Evolutionary conservation across 2,797 vertebrate species (phyloP), one percentile per base, ranked within the genome.

Genomic region (Parauchenoglanis ngamensis): DNA sequence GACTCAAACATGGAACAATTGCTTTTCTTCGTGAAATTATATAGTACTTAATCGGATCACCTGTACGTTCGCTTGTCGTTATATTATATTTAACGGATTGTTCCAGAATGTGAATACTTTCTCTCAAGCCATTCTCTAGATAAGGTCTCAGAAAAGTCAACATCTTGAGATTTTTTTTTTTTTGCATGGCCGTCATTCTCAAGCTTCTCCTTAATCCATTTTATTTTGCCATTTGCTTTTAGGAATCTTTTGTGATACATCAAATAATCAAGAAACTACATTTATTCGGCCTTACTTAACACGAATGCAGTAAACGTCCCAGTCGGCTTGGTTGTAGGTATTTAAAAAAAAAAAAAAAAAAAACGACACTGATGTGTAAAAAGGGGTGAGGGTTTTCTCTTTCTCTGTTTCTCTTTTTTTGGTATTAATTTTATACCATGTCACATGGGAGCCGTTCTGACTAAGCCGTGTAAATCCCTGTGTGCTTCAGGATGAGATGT

Each of bases 401-500:
- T 10, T 49, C 49, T 10, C 49, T 49, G 6, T 49, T 10, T 49
- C 7, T 10, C 46, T 49, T 49, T 49, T 78, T 93, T 93, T 94
- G 92, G 73, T 85, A 57, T 87, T 84, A 68, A 46, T 92, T 91
- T 91, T 35, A 95, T 95, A 96, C 95, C 94, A 95, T 93, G 91
- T 94, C 70, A 90, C 92, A 96, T 98, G 97, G 97, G 96, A 98
- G 94, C 97, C 97, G 96, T 97, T 97, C 96, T 98, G 98, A 99
- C 98, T 99, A 99, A 99, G 98, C 98, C 98, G 97, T 99, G 98
- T 99, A 97, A 99, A 99, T 99, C 98, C 98, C 98, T 99, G 98
- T 99, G 98, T 99, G 98, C 98, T 99, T 99, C 98, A 99, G 98
- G 98, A 98, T 97, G 97, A 98, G 98, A 98, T 99, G 98, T 99